phyloP scores from a whole-genome alignment of 1,140 invertebrate species.

The Asbolus verrucosus region DNA sequence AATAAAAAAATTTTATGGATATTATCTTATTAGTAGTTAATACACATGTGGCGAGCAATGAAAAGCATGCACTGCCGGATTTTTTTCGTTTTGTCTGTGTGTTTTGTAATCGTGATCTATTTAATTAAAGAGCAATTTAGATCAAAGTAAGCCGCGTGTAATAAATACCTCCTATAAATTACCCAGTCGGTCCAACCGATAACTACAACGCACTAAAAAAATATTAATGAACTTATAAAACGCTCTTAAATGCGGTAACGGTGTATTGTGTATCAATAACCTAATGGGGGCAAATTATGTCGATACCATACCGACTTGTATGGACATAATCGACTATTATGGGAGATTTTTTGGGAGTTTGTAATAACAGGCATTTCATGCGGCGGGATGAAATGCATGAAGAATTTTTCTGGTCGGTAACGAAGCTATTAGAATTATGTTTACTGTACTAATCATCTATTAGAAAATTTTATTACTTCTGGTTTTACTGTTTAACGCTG shows the following conservation, averaged over 20 bases:
- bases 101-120: constrained; percentile 46
- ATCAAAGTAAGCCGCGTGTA: constrained; percentile 46
- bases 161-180: constrained; percentile 44
- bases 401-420: not conserved
- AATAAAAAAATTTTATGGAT: constrained; percentile 24
- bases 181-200: constrained; percentile 38
- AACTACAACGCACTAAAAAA: constrained; percentile 29
- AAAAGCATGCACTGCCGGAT: constrained; percentile 3
- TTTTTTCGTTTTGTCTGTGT: constrained; percentile 28
- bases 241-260: constrained; percentile 16
- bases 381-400: too few relatives aligned
- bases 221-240: constrained; percentile 43
- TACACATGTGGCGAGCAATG: not conserved
- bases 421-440: not conserved
- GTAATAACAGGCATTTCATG: too few relatives aligned
- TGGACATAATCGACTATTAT: not conserved
- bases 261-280: constrained; percentile 19
- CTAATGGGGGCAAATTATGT: not conserved
- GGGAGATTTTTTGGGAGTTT: too few relatives aligned
- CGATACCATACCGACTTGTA: too few relatives aligned
- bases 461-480: constrained; percentile 7
- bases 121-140: constrained; percentile 47
- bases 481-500: constrained; percentile 2
- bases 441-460: not conserved
- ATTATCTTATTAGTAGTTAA: constrained; percentile 12